A percentile compares a stretch with the other conserved stretches of the same genome.
These are phyloP conservation scores for Urocynchramus pylzowi DNA, from an alignment of 2,113 vertebrate genomes.

Conservation along the genomic window DNA sequence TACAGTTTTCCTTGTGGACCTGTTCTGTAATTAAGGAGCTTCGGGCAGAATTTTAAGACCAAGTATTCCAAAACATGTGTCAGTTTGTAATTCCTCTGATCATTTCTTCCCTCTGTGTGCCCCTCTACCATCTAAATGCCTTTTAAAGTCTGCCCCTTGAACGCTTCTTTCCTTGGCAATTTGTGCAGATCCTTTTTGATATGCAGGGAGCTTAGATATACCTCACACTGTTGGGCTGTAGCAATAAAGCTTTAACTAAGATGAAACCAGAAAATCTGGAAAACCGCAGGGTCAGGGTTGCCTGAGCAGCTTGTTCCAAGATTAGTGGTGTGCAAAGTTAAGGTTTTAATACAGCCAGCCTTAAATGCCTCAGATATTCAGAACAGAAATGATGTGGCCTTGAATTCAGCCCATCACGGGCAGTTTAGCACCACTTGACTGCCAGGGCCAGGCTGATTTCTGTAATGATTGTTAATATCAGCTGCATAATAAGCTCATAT, in stretches of 20 bases:
- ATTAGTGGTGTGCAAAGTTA: not conserved
- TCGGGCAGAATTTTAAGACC: conserved; percentile 29
- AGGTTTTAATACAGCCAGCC: conserved; percentile 1
- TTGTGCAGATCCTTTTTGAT: conserved; percentile 22
- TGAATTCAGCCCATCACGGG: not conserved
- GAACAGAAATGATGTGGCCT: not conserved
- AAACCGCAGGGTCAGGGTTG: not conserved
- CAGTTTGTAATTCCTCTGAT: conserved; percentile 32
- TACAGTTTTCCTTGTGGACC: conserved; percentile 32
- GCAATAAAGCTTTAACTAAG: conserved; percentile 1
- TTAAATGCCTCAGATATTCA: not conserved
- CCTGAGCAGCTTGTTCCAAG: not conserved
- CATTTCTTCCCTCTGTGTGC: not conserved
- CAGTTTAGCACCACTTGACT: not conserved
- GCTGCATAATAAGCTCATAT: not conserved
- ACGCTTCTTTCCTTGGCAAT: conserved; percentile 16
- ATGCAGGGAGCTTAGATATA: not conserved
- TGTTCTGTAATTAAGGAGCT: conserved; percentile 50
- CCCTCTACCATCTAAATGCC: conserved; percentile 13
- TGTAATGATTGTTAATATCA: not conserved
- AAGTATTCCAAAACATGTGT: conserved; percentile 38
- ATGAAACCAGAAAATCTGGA: conserved; percentile 18
- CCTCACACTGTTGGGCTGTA: not conserved
- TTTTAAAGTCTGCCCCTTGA: conserved; percentile 47
- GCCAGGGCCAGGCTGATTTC: not conserved